Evolutionary conservation across 2,888 invertebrate genomes (phyloP).

Genomic region (Tillus elongatus): DNA sequence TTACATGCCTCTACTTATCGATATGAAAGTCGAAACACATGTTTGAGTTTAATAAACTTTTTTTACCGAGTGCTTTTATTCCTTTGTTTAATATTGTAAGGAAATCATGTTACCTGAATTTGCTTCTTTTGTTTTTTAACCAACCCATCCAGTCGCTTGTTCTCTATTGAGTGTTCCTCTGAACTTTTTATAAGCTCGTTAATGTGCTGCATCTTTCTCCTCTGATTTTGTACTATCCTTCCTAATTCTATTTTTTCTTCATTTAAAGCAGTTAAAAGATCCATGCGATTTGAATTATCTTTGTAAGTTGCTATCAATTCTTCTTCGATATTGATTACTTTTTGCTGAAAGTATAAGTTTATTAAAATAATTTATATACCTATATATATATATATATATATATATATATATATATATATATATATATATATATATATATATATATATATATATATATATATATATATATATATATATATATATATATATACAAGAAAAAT

Average conservation of each 20-base stretch:
- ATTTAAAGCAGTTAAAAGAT: conserved; percentile 47
- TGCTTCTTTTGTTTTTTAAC: conserved; percentile 37
- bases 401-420: too few relatives aligned
- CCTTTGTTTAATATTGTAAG: background rate
- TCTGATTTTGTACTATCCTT: conserved; percentile 39
- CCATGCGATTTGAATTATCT: conserved; percentile 48
- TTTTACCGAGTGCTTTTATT: background rate
- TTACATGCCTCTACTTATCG: too few relatives aligned
- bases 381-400: too few relatives aligned
- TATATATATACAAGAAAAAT: too few relatives aligned
- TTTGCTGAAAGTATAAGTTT: too few relatives aligned
- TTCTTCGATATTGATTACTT: conserved; percentile 15
- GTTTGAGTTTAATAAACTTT: conserved; percentile 20
- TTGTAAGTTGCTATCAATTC: conserved; percentile 42
- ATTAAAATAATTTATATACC: too few relatives aligned
- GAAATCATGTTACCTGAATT: too few relatives aligned
- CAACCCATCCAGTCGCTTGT: conserved; percentile 38
- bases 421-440: too few relatives aligned
- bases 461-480: too few relatives aligned
- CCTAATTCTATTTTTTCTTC: conserved; percentile 46
- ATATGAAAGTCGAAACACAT: too few relatives aligned
- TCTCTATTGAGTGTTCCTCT: conserved; percentile 34
- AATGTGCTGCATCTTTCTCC: conserved; percentile 28
- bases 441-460: too few relatives aligned
- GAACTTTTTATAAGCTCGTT: conserved; percentile 32